Evolutionary conservation across 2,888 invertebrate genomes (phyloP).

Genomic region (Drosophila paranaensis): DNA sequence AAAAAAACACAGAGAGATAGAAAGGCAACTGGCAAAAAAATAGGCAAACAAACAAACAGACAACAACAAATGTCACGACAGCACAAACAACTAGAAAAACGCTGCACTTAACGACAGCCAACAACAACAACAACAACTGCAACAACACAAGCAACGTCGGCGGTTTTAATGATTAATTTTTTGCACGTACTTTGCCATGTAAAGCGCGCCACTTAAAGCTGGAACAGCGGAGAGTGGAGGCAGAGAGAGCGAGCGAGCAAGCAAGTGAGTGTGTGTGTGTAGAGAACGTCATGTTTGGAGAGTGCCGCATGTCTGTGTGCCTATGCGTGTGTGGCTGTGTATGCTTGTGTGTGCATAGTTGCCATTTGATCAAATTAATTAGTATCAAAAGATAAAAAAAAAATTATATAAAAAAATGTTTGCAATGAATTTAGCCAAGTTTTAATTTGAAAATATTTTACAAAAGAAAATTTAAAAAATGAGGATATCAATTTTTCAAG

Average conservation of each 20-base stretch:
- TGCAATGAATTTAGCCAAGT: neutral
- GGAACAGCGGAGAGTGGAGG: slow-evolving; percentile 16
- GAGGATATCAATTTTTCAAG: neutral
- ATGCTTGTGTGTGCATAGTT: slow-evolving; percentile 1
- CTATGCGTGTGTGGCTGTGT: slow-evolving; percentile 5
- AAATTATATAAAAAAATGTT: neutral
- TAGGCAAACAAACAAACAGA: slow-evolving; percentile 18
- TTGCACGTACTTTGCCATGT: slow-evolving; percentile 70
- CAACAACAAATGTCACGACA: slow-evolving; percentile 68
- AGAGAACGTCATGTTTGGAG: slow-evolving; percentile 16
- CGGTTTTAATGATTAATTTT: slow-evolving; percentile 71
- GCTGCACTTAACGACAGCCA: slow-evolving; percentile 33
- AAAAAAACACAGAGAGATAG: slow-evolving; percentile 4
- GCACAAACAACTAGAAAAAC: slow-evolving; percentile 34
- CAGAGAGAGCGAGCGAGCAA: too few relatives aligned
- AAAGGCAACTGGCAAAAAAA: slow-evolving; percentile 11
- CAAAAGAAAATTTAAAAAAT: neutral
- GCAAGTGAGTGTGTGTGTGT: neutral
- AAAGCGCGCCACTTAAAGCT: slow-evolving; percentile 49
- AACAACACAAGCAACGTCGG: slow-evolving; percentile 37
- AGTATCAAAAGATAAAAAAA: neutral
- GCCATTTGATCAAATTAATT: slow-evolving; percentile 20
- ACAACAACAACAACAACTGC: slow-evolving; percentile 25
- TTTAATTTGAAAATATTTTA: neutral
- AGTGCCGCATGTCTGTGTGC: neutral